A percentile compares a stretch with the other conserved stretches of the same genome.
Evolutionary conservation across 2,113 vertebrate species (phyloP).

Genomic region (Gnathonemus longibarbis): DNA sequence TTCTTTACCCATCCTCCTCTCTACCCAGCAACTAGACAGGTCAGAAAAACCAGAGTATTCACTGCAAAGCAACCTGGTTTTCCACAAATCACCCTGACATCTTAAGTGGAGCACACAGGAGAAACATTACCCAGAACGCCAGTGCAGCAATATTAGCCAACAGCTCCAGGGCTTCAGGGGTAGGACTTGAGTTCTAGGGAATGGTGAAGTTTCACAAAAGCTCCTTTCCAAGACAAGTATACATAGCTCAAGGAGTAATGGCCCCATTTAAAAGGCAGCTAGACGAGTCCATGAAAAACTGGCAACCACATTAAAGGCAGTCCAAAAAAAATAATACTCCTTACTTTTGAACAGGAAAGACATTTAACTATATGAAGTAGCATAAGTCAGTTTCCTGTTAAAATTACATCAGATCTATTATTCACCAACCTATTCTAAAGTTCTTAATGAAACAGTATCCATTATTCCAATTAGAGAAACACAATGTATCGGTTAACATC

Average conservation of each 20-base stretch:
- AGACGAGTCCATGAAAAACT: neutral
- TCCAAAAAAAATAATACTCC: neutral
- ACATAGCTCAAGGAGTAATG: conserved; percentile 9
- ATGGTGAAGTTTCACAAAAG: neutral
- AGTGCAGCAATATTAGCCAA: conserved; percentile 39
- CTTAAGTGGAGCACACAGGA: conserved; percentile 6
- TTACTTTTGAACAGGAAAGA: neutral
- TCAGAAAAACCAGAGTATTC: conserved; percentile 32
- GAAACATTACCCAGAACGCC: conserved; percentile 32
- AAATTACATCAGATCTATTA: neutral
- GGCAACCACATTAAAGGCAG: neutral
- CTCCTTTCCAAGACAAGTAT: neutral
- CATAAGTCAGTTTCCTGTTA: neutral
- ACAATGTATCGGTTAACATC: neutral
- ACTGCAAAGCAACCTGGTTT: neutral
- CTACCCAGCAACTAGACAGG: neutral
- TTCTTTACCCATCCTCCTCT: neutral
- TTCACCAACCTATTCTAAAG: neutral
- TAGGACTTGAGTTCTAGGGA: conserved; percentile 9
- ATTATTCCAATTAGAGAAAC: neutral
- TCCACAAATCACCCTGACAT: neutral
- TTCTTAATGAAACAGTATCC: neutral
- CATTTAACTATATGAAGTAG: neutral
- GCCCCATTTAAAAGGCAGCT: neutral
- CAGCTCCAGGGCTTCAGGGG: conserved; percentile 22